Evolutionary conservation across 2,797 vertebrate species (phyloP).

Genomic region (Triplophysa yarkandensis): DNA sequence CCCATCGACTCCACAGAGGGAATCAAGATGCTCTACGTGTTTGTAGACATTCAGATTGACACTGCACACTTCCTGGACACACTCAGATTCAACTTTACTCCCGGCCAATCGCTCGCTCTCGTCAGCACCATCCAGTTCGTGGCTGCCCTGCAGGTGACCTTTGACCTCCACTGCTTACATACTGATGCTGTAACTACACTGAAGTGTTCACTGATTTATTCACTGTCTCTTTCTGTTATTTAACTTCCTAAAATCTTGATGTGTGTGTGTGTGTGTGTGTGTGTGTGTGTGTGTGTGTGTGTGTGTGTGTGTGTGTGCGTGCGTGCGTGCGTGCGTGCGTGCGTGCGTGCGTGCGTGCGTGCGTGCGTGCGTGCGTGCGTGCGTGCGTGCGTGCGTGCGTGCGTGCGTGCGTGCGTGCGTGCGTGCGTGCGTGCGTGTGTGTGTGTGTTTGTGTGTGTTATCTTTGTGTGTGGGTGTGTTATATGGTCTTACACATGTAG

Average conservation of each 20-base stretch:
- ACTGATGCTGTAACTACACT: slow-evolving; percentile 3
- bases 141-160: slow-evolving; percentile 89
- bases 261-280: not conserved
- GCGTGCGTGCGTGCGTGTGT: slow-evolving; percentile 11
- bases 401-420: not conserved
- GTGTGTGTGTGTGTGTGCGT: slow-evolving; percentile 37
- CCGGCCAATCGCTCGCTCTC: slow-evolving; percentile 82
- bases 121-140: slow-evolving; percentile 99
- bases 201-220: not conserved
- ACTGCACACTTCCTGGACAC: slow-evolving; percentile 91
- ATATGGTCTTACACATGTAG: not conserved
- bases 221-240: not conserved
- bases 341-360: slow-evolving; percentile 14
- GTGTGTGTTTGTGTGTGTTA: slow-evolving; percentile 31
- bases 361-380: not conserved
- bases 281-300: slow-evolving; percentile 17
- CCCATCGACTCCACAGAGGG: slow-evolving; percentile 88
- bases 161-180: not conserved
- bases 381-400: slow-evolving; percentile 20
- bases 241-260: not conserved
- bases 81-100: slow-evolving; percentile 86
- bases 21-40: slow-evolving; percentile 95
- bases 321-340: slow-evolving; percentile 21
- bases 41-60: slow-evolving; percentile 97
- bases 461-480: slow-evolving; percentile 35